phyloP scores from a whole-genome alignment of 2,113 vertebrate species.

The Hippocampus barbouri region DNA sequence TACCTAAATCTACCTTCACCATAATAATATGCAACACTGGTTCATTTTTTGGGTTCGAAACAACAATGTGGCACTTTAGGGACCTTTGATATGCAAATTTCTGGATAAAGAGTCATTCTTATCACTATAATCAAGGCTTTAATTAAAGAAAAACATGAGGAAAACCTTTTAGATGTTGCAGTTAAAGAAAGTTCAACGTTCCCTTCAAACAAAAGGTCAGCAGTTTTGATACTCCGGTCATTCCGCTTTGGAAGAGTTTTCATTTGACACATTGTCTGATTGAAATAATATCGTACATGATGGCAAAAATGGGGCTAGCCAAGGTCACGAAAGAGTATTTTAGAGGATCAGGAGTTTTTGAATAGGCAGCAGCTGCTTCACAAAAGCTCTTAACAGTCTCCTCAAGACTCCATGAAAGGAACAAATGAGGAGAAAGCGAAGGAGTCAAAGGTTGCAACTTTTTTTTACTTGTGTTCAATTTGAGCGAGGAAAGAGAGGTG shows the following conservation, averaged over 20 bases:
- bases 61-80: neutral
- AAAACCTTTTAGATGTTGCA: neutral
- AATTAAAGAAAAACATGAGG: neutral
- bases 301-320: neutral
- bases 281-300: conserved; percentile 2
- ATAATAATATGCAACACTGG: neutral
- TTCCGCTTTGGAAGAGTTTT: neutral
- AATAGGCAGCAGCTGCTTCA: conserved; percentile 9
- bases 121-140: neutral
- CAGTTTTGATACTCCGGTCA: neutral
- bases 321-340: conserved; percentile 3
- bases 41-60: neutral
- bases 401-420: conserved; percentile 5
- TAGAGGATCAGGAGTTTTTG: conserved; percentile 1
- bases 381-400: conserved; percentile 13
- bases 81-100: neutral
- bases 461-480: conserved; percentile 8
- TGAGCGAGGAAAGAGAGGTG: neutral
- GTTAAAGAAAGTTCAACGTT: neutral
- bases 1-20: neutral
- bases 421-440: conserved; percentile 8
- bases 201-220: neutral
- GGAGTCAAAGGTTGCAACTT: conserved; percentile 9
- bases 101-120: neutral
- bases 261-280: neutral